Evolutionary conservation across 1,140 invertebrate genomes (phyloP), one percentile per base, ranked within the genome.

Genomic region (Octopus bimaculoides): DNA sequence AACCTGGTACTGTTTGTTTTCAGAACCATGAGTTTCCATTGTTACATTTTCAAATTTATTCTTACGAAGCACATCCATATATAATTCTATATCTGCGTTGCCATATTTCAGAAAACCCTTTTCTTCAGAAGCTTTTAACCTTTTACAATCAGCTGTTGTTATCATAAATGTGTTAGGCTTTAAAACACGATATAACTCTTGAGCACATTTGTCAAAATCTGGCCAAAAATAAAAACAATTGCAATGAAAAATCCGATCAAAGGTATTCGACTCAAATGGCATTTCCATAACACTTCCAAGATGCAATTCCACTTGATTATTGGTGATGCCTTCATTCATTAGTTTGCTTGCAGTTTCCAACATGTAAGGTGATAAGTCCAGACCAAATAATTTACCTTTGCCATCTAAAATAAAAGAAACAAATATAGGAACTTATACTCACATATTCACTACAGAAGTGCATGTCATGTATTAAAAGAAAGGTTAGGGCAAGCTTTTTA

Each of bases 191-290:
- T 83, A 81, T 14, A 87, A 75, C 78, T 87, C 85, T 52, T 78
- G n/a, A 54, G 81, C 71, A 9, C 71, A 80, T 3, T 55, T 9
- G 10, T 74, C 41, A 75, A 83, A 61, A 54, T 80, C 80, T 17
- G 81, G 81, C 86, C 86, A 87, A 76, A 87, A 87, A 78, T 86
- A 85, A 82, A 83, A 87, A 77, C 82, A 84, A 75, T 87, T 86
- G 17, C 78, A 80, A 76, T 87, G 86, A 69, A 84, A 87, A 10
- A 86, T 81, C 10, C 83, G 76, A 61, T 87, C 82, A 79, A 87
- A 84, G 4, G 75, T 82, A 79, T 86, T 80, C 6, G 79, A 77
- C 74, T 84, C 78, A 71, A 81, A 84, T 5, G 85, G 85, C 20
- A 86, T 79, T 52, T 81, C 52, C 6, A n/a, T 71, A 2, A 84